Conservation (phyloP, 37 sponge, comb jelly and placozoan genomes). For the Chondrosia reniformis region DNA sequence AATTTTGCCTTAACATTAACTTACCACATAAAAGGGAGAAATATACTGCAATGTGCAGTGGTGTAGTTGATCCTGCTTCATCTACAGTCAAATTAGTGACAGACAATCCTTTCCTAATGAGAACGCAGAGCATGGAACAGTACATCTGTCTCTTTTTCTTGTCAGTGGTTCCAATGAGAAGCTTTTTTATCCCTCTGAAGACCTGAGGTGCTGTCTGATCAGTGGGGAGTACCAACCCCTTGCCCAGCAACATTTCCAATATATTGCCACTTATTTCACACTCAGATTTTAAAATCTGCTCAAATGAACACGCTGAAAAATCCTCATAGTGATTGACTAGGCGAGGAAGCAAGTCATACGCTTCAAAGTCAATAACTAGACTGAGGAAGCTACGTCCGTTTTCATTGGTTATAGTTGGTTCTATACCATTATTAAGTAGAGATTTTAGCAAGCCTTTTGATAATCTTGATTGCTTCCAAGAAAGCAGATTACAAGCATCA, state of each 20-base stretch:
- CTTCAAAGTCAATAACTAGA: background rate
- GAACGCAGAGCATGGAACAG: too few relatives aligned
- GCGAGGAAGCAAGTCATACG: background rate
- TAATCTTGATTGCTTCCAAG: background rate
- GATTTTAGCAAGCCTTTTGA: background rate
- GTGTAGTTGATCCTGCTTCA: background rate
- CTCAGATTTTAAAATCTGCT: too few relatives aligned
- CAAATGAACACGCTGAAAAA: background rate
- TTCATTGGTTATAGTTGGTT: background rate
- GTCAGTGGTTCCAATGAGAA: too few relatives aligned
- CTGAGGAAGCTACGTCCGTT: background rate
- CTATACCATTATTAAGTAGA: background rate
- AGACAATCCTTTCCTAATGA: background rate
- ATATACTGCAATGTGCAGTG: too few relatives aligned
- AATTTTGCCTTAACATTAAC: too few relatives aligned
- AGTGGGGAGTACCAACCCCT: too few relatives aligned
- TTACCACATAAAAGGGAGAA: too few relatives aligned
- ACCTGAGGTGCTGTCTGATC: too few relatives aligned
- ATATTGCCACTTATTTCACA: too few relatives aligned
- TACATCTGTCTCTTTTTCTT: too few relatives aligned
- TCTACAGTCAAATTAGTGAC: background rate
- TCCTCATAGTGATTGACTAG: background rate
- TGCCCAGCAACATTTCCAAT: too few relatives aligned
- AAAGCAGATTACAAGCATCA: constrained; percentile 2
- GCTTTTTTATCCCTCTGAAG: too few relatives aligned